Base-by-base conservation (phyloP, 2,797 vertebrate species). In the Alosa sapidissima region DNA sequence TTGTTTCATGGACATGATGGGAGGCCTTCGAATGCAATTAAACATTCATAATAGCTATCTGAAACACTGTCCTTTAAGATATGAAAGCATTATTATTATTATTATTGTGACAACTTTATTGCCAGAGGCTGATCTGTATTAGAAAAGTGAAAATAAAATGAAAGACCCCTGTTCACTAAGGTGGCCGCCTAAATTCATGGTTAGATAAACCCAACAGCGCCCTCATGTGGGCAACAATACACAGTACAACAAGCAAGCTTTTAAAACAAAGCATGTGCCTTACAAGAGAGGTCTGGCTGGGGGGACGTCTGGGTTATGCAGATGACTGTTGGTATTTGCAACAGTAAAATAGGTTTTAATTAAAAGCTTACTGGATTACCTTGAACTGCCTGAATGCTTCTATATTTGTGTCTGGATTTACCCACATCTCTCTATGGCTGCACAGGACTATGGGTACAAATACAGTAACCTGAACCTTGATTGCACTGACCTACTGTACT, bases 151-250 rank as follows among this genome's bases (percentile, higher is more conserved):
- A 68, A 72, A 72, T 41, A 52, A 14, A 52, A 51, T 8, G 24
- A 13, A 72, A 72, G 3, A 41, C 3, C 9, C 0, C 9, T 72
- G 14, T 33, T 45, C 68, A 45, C 68, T 7, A 9, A 28, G 8
- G 65, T 36, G 36, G 10, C 6, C 0, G 16, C 68, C 68, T 45
- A 21, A 45, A 78, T 19, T 45, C 16, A 33, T 28, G 28, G 28
- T 28, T 28, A n/a, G 8, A 28, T 8, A 21, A 78, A 47, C 72
- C 84, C 86, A 86, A 88, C 62, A 60, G 84, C 65, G 6, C 86
- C 84, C 75, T 83, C 86, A 72, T 13, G 86, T 85, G 82, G 81
- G 4, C 14, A 54, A 47, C 14, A 68, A 36, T 47, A 62, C 36
- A 84, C 58, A 65, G 41, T 41, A 41, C 21, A 21, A 84, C 24